phyloP scores from a whole-genome alignment of 2,113 vertebrate species.

The Emydura subglobosa region DNA sequence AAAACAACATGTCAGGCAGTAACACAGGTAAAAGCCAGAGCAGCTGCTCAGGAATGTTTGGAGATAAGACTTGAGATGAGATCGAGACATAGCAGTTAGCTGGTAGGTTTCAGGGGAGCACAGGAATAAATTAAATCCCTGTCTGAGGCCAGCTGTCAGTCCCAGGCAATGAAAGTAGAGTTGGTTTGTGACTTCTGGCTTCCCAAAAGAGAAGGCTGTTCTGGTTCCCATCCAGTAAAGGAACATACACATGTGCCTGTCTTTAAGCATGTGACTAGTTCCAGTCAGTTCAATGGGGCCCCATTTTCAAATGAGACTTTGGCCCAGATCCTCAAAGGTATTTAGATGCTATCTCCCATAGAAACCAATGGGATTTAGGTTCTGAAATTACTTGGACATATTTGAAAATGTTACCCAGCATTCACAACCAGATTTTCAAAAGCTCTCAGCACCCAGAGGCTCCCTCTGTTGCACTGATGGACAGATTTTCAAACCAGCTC shows the following conservation, averaged over 20 bases:
- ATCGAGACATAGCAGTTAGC: not conserved
- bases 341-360: not conserved
- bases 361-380: not conserved
- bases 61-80: not conserved
- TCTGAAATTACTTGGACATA: not conserved
- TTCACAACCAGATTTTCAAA: not conserved
- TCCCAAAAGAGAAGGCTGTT: not conserved
- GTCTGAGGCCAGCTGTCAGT: not conserved
- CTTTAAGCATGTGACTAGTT: not conserved
- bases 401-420: not conserved
- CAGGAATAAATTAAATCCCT: not conserved
- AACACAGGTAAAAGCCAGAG: slow-evolving; percentile 73
- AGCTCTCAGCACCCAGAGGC: not conserved
- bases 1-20: slow-evolving; percentile 66
- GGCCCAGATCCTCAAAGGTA: not conserved
- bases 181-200: not conserved
- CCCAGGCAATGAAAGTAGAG: not conserved
- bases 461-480: not conserved
- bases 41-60: slow-evolving; percentile 68
- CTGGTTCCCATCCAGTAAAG: not conserved
- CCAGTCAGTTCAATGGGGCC: not conserved
- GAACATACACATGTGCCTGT: not conserved
- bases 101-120: not conserved
- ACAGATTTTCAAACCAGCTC: not conserved
- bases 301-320: not conserved